phyloP scores from a whole-genome alignment of 2,888 invertebrate genomes.

The Nemotelus nigrinus region DNA sequence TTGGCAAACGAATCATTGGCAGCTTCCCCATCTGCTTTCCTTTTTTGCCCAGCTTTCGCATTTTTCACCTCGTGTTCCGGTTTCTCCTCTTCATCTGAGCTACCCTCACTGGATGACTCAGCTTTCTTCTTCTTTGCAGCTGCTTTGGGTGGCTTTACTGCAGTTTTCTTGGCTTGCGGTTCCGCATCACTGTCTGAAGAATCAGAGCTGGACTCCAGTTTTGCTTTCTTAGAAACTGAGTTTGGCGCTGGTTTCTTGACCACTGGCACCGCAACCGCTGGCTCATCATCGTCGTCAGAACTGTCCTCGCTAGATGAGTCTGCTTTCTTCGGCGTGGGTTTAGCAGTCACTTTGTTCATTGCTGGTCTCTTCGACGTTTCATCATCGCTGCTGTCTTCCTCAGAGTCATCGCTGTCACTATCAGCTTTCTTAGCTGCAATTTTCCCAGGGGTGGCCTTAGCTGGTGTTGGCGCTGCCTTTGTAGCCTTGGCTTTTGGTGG shows the following conservation, averaged over 20 bases:
- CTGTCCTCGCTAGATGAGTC: constrained; percentile 53
- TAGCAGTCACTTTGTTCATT: constrained; percentile 53
- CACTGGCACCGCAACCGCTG: constrained; percentile 54
- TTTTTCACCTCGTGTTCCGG: constrained; percentile 52
- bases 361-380: constrained; percentile 57
- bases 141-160: constrained; percentile 43
- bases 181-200: constrained; percentile 64
- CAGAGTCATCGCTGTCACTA: constrained; percentile 54
- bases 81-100: constrained; percentile 57
- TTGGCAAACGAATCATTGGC: constrained; percentile 58
- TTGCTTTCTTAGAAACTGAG: constrained; percentile 56
- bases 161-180: constrained; percentile 45
- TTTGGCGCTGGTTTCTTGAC: constrained; percentile 52
- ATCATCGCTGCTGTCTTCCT: constrained; percentile 63
- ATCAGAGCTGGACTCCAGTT: constrained; percentile 64
- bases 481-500: constrained; percentile 52
- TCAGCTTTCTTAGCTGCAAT: background rate
- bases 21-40: constrained; percentile 63
- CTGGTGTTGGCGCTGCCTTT: constrained; percentile 48
- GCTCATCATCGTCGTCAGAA: constrained; percentile 51
- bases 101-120: constrained; percentile 64
- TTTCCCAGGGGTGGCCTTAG: constrained; percentile 49
- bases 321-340: constrained; percentile 52
- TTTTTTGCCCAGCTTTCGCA: constrained; percentile 60
- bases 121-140: constrained; percentile 60